A percentile compares a stretch with the other conserved stretches of the same genome.
Evolutionary conservation across 92 coral and sea anemone species (phyloP).

Genomic region (Epizoanthus stellaris): DNA sequence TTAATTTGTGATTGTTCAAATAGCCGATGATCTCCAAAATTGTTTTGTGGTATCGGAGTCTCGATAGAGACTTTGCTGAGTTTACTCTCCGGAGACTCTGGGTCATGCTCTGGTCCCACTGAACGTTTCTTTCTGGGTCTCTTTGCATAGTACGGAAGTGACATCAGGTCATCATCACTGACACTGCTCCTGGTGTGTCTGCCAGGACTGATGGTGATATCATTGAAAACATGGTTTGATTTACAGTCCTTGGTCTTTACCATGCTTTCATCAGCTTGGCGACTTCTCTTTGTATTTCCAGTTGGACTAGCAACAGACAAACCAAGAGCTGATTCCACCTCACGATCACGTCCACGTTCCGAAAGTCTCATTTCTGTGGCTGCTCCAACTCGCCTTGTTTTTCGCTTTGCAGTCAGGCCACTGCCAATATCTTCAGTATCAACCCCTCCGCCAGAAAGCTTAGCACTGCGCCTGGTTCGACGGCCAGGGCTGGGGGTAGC

Average conservation of each 20-base stretch:
- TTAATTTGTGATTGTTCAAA: not conserved
- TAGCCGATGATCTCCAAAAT: not conserved
- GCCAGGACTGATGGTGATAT: not conserved
- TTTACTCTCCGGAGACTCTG: not conserved
- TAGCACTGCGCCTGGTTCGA: not conserved
- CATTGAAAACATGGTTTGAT: no score
- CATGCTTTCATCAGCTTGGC: no score
- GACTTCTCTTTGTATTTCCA: not conserved
- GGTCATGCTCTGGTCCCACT: not conserved
- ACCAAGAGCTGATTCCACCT: slow-evolving; percentile 4
- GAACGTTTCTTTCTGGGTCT: slow-evolving; percentile 10
- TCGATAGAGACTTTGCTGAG: not conserved
- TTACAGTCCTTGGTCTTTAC: no score
- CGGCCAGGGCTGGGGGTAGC: slow-evolving; percentile 14
- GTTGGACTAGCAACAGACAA: slow-evolving; percentile 1
- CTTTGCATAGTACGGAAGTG: slow-evolving; percentile 36
- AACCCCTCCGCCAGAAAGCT: not conserved
- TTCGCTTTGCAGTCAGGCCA: not conserved
- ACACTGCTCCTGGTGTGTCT: slow-evolving; percentile 18
- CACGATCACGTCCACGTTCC: not conserved
- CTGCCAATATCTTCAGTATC: not conserved
- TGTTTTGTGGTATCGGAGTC: not conserved
- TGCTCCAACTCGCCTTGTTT: not conserved
- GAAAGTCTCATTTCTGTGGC: not conserved
- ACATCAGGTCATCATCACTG: slow-evolving; percentile 10